phyloP scores from a whole-genome alignment of 2,113 vertebrate genomes.

The Peromyscus californicus region DNA sequence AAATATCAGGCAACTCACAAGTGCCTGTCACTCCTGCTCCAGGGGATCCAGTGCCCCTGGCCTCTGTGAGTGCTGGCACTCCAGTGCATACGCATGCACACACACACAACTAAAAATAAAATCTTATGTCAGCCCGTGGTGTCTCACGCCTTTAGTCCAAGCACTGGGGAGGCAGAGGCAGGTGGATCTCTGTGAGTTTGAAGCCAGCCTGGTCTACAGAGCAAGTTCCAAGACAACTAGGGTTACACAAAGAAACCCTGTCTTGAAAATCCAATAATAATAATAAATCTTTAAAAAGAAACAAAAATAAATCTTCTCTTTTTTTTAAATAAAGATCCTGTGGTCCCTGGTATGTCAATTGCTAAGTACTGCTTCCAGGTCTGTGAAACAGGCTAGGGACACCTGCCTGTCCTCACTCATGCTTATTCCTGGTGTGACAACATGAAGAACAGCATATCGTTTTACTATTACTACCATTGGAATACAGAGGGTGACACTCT shows the following conservation, averaged over 20 bases:
- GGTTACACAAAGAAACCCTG: neutral
- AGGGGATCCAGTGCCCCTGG: neutral
- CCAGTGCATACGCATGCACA: no score
- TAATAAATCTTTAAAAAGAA: neutral
- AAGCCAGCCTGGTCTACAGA: neutral
- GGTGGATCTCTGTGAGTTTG: neutral
- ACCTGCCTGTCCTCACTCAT: neutral
- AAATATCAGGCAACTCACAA: neutral
- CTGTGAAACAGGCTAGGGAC: neutral
- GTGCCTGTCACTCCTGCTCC: neutral
- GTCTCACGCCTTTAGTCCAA: neutral
- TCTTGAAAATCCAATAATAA: neutral
- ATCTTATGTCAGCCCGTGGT: neutral
- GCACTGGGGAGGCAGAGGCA: neutral
- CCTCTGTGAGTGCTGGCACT: neutral
- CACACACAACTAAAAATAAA: neutral
- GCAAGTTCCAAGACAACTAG: neutral
- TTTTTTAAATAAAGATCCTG: neutral
- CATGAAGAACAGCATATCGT: no score
- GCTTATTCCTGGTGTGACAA: fast-evolving
- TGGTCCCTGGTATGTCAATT: neutral
- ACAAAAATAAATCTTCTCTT: neutral
- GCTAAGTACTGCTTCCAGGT: fast-evolving
- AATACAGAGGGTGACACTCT: neutral
- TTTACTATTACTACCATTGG: no score